These are phyloP conservation scores for Fissipunctia ypsillon DNA, from an alignment of 2,888 invertebrate genomes.

Conservation along the genomic window DNA sequence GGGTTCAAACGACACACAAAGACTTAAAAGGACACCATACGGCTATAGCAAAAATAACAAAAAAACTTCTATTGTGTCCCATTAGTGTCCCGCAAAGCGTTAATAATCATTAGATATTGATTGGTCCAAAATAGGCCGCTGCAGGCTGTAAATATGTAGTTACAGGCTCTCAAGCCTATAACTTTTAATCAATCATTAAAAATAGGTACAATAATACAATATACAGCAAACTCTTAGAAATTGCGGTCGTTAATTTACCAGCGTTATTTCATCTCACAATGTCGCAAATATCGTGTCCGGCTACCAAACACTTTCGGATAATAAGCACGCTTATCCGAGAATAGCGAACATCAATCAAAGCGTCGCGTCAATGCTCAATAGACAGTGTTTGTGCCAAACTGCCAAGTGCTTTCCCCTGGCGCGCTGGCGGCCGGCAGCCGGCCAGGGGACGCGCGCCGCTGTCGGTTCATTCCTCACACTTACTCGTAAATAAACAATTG, in stretches of 20 bases:
- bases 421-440: slow-evolving; percentile 70
- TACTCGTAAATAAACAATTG: slow-evolving; percentile 38
- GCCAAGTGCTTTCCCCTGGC: slow-evolving; percentile 79
- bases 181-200: slow-evolving; percentile 4
- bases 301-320: slow-evolving; percentile 72
- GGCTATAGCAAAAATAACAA: too few relatives aligned
- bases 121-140: background rate
- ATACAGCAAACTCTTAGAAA: background rate
- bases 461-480: slow-evolving; percentile 37
- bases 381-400: slow-evolving; percentile 66
- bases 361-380: slow-evolving; percentile 75
- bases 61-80: too few relatives aligned
- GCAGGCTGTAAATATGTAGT: too few relatives aligned
- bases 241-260: slow-evolving; percentile 12
- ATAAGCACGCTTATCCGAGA: slow-evolving; percentile 70
- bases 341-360: slow-evolving; percentile 81
- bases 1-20: too few relatives aligned
- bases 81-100: too few relatives aligned
- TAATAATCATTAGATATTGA: background rate
- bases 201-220: background rate
- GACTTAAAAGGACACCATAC: too few relatives aligned
- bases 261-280: slow-evolving; percentile 28
- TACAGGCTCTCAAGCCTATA: background rate
- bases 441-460: slow-evolving; percentile 33
- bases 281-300: slow-evolving; percentile 51